phyloP scores from a whole-genome alignment of 2,888 invertebrate genomes.

The Amiota communis region DNA sequence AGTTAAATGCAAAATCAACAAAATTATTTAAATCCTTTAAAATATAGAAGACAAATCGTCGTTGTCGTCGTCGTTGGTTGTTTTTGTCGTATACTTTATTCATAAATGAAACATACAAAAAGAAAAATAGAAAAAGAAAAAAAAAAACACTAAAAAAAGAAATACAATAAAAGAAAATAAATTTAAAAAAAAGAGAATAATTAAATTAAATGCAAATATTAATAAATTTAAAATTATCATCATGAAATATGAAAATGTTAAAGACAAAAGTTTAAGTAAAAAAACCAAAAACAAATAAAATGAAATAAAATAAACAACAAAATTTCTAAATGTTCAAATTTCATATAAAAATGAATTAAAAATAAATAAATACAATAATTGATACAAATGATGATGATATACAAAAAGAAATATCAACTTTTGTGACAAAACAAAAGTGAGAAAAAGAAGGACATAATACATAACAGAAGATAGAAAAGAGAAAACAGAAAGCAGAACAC shows the following conservation, averaged over 20 bases:
- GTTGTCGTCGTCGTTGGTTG: too few species aligned
- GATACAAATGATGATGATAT: too few species aligned
- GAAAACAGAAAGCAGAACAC: too few species aligned
- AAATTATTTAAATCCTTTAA: not conserved
- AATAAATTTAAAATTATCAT: conserved; percentile 1
- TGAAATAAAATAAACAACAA: not conserved
- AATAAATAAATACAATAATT: not conserved
- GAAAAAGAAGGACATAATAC: too few species aligned
- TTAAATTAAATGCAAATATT: not conserved
- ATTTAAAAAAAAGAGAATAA: conserved; percentile 26
- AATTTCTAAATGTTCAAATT: not conserved
- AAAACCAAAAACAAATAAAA: not conserved
- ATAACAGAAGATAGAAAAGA: too few species aligned
- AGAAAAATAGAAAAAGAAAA: conserved; percentile 12
- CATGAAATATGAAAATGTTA: conserved; percentile 24
- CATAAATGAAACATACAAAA: conserved; percentile 14
- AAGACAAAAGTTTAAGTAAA: conserved; percentile 5
- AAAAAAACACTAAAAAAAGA: too few species aligned
- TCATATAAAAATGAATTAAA: not conserved
- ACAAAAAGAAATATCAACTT: too few species aligned
- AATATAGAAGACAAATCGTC: not conserved
- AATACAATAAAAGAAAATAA: not conserved
- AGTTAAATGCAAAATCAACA: conserved; percentile 20
- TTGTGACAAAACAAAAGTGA: too few species aligned
- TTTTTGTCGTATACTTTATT: conserved; percentile 31